Evolutionary conservation across 1,140 invertebrate genomes (phyloP).

Genomic region (Drosophila setifemur): DNA sequence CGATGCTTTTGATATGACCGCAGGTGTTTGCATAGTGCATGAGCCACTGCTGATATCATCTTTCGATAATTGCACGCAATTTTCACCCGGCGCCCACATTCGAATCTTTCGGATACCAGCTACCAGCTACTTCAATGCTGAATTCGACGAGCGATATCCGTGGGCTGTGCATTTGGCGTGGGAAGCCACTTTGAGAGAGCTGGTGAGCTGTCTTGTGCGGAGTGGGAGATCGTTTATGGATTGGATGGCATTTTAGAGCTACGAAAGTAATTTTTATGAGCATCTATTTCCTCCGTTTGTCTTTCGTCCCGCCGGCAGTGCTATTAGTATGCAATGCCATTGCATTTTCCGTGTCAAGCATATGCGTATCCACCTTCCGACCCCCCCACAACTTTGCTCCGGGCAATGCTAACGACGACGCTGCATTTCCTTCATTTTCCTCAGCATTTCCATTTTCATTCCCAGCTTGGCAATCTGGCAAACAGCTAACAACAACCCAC

Average conservation of each 20-base stretch:
- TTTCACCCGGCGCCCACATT: slow-evolving; percentile 63
- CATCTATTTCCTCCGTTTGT: slow-evolving; percentile 46
- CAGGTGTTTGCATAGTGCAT: slow-evolving; percentile 4
- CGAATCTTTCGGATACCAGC: slow-evolving; percentile 25
- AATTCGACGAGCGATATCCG: slow-evolving; percentile 7
- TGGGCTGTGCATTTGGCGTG: slow-evolving; percentile 37
- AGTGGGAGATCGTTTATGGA: slow-evolving; percentile 2
- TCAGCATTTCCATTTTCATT: slow-evolving; percentile 49
- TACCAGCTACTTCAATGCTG: slow-evolving; percentile 31
- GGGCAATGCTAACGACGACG: slow-evolving; percentile 14
- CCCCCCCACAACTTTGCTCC: background rate
- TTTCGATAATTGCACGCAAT: slow-evolving; percentile 74
- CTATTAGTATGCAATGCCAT: slow-evolving; percentile 63
- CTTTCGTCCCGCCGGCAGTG: slow-evolving; percentile 30
- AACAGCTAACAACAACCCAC: slow-evolving; percentile 50
- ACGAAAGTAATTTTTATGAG: slow-evolving; percentile 62
- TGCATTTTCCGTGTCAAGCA: slow-evolving; percentile 74
- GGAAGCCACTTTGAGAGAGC: background rate
- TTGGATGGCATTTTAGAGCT: slow-evolving; percentile 34
- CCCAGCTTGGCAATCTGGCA: slow-evolving; percentile 32
- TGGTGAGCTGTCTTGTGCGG: background rate
- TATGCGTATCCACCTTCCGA: slow-evolving; percentile 48
- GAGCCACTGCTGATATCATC: slow-evolving; percentile 62
- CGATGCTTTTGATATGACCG: too few species aligned
- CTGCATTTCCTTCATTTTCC: slow-evolving; percentile 71